Base-by-base conservation (phyloP, 2,888 invertebrate genomes). In the Mongoloraphidia duomilia region DNA sequence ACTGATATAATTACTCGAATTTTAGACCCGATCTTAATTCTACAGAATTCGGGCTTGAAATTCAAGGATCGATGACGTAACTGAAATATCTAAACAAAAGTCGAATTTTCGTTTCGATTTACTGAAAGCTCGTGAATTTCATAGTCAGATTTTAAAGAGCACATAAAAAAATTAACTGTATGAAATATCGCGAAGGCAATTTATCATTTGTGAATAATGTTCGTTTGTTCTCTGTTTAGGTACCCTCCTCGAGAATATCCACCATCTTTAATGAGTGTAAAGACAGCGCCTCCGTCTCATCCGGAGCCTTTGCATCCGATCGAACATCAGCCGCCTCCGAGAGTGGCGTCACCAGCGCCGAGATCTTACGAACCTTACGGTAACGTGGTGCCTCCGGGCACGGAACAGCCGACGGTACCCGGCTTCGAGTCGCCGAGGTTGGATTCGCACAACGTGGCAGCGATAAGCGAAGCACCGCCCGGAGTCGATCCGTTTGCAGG, bases 391-490 rank as follows among this genome's bases (percentile, higher is more conserved):
- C 77, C 77, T 12, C 78, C 78, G 9, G 78, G 77, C 11, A 77
- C 79, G 2, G 74, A 75, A 50, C 77, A 79, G 59, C 77, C 79
- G 8, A 73, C 77, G 1, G 73, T 76, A 14, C 78, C 77, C 38
- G 79, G 79, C 26, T 75, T 76, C 59, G 79, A 79, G 59, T 71
- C 72, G 26, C 70, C 75, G 1, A 72, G 74, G 10, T 73, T 73
- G 57, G 74, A 74, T 8, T 56, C 54, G 10, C 40, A 56, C 17
- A 56, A 50, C 49, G 41, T 44, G 2, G 41, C 53, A n/a, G 42
- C 53, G 9, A 51, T 52, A 17, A 49, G 51, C n/a, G 52, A 50
- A 37, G 55, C 55, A 12, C 57, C 57, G 4, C 56, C 54, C 12
- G 56, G 57, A 2, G 54, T 56, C 11, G 54, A 56, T 37, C 53